Conservation (phyloP, 2,888 invertebrate species). For the Geophilus truncorum region DNA sequence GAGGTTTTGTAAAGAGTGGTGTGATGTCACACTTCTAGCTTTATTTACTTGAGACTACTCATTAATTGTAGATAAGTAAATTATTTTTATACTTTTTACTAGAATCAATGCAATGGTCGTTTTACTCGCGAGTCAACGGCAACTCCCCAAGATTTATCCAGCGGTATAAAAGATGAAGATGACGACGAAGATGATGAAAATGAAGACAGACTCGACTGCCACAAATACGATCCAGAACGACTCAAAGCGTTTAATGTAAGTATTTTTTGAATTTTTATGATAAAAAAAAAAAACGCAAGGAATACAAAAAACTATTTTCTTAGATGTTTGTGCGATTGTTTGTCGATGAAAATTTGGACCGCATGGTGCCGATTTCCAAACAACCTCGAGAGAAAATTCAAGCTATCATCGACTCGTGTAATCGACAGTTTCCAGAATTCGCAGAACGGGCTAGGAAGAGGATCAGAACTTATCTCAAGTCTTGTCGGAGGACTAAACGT, state of each 20-base stretch:
- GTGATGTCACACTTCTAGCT: no score
- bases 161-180: slow-evolving; percentile 74
- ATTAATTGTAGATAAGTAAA: no score
- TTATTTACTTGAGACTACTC: no score
- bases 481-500: slow-evolving; percentile 88
- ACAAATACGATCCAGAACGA: slow-evolving; percentile 84
- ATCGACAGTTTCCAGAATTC: slow-evolving; percentile 93
- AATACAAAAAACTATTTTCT: no score
- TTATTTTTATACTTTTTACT: neutral
- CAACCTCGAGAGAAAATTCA: slow-evolving; percentile 98
- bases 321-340: slow-evolving; percentile 97
- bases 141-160: slow-evolving; percentile 50
- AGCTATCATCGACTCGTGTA: slow-evolving; percentile 94
- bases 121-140: slow-evolving; percentile 19
- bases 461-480: slow-evolving; percentile 91
- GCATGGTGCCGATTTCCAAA: slow-evolving; percentile 94
- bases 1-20: no score
- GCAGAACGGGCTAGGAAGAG: slow-evolving; percentile 90
- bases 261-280: no score
- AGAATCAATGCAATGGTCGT: slow-evolving; percentile 32
- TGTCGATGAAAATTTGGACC: slow-evolving; percentile 92
- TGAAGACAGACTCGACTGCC: slow-evolving; percentile 83
- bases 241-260: slow-evolving; percentile 93
- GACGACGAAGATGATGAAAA: slow-evolving; percentile 85
- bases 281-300: no score